Evolutionary conservation across 2,113 vertebrate species (phyloP).

Genomic region (Nannobrachium achirus): DNA sequence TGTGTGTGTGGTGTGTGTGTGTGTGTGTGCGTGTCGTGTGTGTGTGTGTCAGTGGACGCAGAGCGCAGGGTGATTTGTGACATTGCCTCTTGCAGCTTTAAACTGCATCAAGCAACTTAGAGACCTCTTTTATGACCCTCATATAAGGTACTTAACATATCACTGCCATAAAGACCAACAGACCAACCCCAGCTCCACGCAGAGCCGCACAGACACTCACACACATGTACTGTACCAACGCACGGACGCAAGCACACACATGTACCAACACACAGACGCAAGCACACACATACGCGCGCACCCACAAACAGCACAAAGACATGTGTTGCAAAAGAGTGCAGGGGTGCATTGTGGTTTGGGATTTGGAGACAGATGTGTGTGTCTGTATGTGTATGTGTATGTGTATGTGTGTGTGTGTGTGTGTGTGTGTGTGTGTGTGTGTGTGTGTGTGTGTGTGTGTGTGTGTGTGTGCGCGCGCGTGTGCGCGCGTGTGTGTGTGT

Average conservation of each 20-base stretch:
- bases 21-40: no score
- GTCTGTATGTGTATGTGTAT: no score
- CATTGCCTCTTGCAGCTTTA: constrained; percentile 69
- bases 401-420: no score
- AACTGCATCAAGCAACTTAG: constrained; percentile 69
- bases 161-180: constrained; percentile 62
- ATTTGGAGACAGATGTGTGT: no score
- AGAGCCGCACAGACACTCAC: constrained; percentile 7
- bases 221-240: constrained; percentile 1
- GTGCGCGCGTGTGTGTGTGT: no score
- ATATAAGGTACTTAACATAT: constrained; percentile 71
- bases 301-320: not conserved
- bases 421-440: no score
- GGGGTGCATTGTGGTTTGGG: no score
- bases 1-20: constrained; percentile 22
- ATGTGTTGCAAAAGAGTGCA: not conserved
- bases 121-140: constrained; percentile 67
- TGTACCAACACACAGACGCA: no score
- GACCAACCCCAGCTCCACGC: constrained; percentile 7
- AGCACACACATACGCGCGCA: no score
- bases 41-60: constrained; percentile 7
- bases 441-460: no score
- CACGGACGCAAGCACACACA: not conserved
- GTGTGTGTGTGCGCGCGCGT: no score
- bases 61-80: constrained; percentile 69